Conservation (phyloP, 2,888 invertebrate genomes). For the Hybos culiciformis region DNA sequence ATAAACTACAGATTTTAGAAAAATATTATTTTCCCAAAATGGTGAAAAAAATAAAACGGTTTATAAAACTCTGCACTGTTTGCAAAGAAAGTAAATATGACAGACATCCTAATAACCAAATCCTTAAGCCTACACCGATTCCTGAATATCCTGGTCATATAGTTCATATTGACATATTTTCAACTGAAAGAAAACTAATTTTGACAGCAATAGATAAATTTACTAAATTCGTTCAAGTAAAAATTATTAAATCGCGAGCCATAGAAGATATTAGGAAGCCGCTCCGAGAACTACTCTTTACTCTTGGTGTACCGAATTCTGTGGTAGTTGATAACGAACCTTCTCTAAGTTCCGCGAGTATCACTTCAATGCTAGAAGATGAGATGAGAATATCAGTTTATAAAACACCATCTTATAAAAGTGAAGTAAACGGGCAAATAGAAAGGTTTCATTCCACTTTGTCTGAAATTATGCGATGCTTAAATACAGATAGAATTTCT, state of each 20-base stretch:
- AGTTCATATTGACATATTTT: constrained; percentile 13
- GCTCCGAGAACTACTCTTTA: constrained; percentile 11
- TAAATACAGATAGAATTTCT: constrained; percentile 9
- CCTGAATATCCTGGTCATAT: constrained; percentile 13
- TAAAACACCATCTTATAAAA: constrained; percentile 12
- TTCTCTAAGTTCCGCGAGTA: constrained; percentile 13
- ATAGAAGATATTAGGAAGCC: constrained; percentile 12
- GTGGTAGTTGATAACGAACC: constrained; percentile 16
- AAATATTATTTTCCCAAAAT: constrained; percentile 10
- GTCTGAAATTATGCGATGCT: constrained; percentile 14
- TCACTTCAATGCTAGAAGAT: constrained; percentile 12
- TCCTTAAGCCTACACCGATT: constrained; percentile 11
- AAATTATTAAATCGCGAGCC: constrained; percentile 8
- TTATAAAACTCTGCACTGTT: constrained; percentile 2
- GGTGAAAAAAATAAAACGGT: background rate
- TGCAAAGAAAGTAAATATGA: constrained; percentile 12
- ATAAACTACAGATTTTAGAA: constrained; percentile 11
- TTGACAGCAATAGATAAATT: constrained; percentile 13
- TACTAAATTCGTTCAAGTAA: constrained; percentile 9
- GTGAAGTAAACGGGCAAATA: constrained; percentile 10
- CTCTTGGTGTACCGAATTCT: constrained; percentile 12
- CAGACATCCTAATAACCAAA: constrained; percentile 10
- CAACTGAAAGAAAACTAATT: constrained; percentile 9
- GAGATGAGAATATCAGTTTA: constrained; percentile 13
- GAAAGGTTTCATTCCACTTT: constrained; percentile 16